Base-by-base conservation (phyloP, 2,797 vertebrate genomes). In the Dicrostonyx torquatus region DNA sequence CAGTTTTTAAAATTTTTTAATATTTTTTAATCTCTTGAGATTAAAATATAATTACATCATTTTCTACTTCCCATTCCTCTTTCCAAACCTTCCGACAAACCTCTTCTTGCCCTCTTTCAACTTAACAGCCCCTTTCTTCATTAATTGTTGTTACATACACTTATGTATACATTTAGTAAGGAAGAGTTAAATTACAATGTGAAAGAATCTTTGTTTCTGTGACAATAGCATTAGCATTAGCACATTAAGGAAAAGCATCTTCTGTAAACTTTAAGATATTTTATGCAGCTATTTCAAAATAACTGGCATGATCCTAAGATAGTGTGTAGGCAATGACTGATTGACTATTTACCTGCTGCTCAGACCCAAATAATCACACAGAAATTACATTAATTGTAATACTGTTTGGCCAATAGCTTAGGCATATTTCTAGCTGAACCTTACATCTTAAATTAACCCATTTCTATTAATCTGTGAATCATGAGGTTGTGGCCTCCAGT, bases 401-500 rank as follows among this genome's bases (percentile, higher is more conserved):
- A 7, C 6, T 55, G 55, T 55, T 55, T 55, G 55, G 18, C 55
- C 55, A 55, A 20, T 55, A 55, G 18, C 55, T 55, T 55, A 55
- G 55, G 55, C 18, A 55, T 55, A 20, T 55, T 55, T 55, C 18
- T 55, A 55, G 55, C 18, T 55, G 20, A 55, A 55, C 55, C 2
- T 55, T 55, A 55, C 2, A 20, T 20, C 55, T 55, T 20, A 55
- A 55, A 55, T 55, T 55, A 55, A 55, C 55, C 55, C 55, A 55
- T 55, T 55, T 55, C 55, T 55, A 20, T 55, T 20, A 6, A 20
- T 55, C 55, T 55, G 55, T 55, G 2, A 55, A 55, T 20, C 18
- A 55, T 0, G 2, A 55, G 6, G 6, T 1, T 55, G 6, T 20
- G 6, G 18, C 18, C 5, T 55, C 6, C 2, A 0, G 18, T 55